Evolutionary conservation across 2,797 vertebrate genomes (phyloP).

Genomic region (Podarcis lilfordi): DNA sequence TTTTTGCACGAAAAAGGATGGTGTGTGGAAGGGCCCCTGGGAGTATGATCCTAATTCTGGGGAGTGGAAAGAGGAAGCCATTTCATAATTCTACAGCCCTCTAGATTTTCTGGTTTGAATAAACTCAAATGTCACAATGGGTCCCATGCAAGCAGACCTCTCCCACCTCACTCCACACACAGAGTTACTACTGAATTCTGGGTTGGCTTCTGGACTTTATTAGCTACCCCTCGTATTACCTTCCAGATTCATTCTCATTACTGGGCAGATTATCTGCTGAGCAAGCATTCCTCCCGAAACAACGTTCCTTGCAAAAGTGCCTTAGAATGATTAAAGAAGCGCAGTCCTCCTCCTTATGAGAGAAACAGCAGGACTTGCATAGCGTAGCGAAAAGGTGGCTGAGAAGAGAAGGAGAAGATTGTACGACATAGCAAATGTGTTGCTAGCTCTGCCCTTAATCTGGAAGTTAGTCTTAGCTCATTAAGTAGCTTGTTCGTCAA

Average conservation of each 20-base stretch:
- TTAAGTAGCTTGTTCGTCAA: too few relatives aligned
- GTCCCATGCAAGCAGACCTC: not conserved
- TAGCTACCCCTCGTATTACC: not conserved
- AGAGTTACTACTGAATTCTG: not conserved
- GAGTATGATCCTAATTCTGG: not conserved
- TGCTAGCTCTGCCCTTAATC: too few relatives aligned
- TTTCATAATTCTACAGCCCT: not conserved
- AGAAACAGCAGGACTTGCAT: not conserved
- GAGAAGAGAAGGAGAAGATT: not conserved
- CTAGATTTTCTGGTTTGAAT: not conserved
- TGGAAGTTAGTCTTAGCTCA: too few relatives aligned
- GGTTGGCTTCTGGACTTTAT: not conserved
- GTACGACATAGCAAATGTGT: not conserved
- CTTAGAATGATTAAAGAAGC: not conserved
- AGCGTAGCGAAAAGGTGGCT: not conserved
- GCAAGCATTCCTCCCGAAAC: not conserved
- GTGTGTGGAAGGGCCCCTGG: not conserved
- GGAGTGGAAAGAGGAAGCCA: too few relatives aligned
- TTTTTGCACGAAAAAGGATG: not conserved
- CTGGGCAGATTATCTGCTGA: not conserved
- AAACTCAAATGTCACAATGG: not conserved
- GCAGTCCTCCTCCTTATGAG: not conserved
- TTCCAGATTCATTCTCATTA: not conserved
- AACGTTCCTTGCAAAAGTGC: not conserved
- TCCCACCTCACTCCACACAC: too few relatives aligned